Base-by-base conservation (phyloP, 1,140 invertebrate species). In the Caenorhabditis remanei region DNA sequence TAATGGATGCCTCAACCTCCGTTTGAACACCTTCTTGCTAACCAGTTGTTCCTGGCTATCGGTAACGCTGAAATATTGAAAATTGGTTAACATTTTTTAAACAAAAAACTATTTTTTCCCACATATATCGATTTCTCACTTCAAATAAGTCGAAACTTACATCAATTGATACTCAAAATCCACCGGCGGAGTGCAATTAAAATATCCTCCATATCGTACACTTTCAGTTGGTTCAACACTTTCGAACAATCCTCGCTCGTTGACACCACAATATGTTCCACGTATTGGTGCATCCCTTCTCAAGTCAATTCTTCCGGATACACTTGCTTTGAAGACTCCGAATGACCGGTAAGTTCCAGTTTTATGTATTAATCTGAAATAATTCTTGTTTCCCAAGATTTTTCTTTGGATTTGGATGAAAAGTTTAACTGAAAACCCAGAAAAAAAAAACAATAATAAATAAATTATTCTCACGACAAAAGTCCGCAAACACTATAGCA, bases 301-400 rank as follows among this genome's bases (percentile, higher is more conserved):
- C 19, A 87, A 9, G 48, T 87, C 79, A 16, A 87, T 87, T 21
- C 7, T n/a, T 46, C 86, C 86, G 11, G 86, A 11, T 5, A 58
- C 55, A 65, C 21, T 58, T 21, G 86, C 46, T 61, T 87, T 87
- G 79, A 46, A 87, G 21, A 87, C 50, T 0, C 65, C 86, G 53
- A 46, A 87, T 7, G 86, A 71, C 5, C 71, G 75, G 32, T 87
- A 71, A 16, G n/a, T 43, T 24, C 86, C 86, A 48, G 16, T 21
- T 48, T 83, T 83, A 48, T 87, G 86, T 16, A 79, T 40, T 8
- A 87, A 32, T 19, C 86, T 87, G 13, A 82, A 86, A 83, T 46
- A 50, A 50, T 1, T 11, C 1, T 11, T 16, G 14, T 4, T 50
- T 50, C 2, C 0, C 32, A 32, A 32, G 32, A 32, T 32, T 32